Percentiles rank a stretch among this genome's conserved stretches.
phyloP scores from a whole-genome alignment of 2,113 vertebrate species.

The Phrynosoma blainvillii region DNA sequence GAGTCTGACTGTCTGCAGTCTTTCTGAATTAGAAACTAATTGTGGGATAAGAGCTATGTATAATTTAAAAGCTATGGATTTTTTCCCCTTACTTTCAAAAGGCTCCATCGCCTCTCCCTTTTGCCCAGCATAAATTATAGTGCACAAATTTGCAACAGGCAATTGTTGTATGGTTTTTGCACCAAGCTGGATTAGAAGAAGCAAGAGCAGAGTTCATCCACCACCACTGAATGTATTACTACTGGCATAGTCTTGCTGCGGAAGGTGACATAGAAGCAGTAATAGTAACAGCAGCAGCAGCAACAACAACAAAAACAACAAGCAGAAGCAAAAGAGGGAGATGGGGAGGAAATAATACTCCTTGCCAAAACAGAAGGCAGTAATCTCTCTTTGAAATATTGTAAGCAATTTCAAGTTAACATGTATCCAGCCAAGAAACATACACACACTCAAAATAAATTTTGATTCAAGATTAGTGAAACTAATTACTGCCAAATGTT shows the following conservation, averaged over 20 bases:
- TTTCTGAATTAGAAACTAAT: conserved; percentile 69
- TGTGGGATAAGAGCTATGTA: conserved; percentile 63
- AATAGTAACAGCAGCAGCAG: too few relatives aligned
- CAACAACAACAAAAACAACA: too few relatives aligned
- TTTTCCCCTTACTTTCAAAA: conserved; percentile 69
- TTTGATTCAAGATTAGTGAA: background rate
- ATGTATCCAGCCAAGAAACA: background rate
- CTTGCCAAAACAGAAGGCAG: background rate
- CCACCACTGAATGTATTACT: background rate
- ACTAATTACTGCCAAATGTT: background rate
- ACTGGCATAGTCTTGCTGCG: background rate
- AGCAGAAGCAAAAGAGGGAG: background rate
- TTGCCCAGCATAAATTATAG: conserved; percentile 5
- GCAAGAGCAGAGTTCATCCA: background rate
- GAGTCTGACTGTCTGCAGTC: conserved; percentile 67
- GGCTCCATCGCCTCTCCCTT: background rate
- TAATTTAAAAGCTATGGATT: conserved; percentile 70
- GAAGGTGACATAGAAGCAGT: background rate
- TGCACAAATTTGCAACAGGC: conserved; percentile 1
- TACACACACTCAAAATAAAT: background rate
- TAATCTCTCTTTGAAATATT: background rate
- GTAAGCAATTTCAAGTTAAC: background rate
- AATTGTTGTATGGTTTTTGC: background rate
- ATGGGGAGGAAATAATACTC: background rate
- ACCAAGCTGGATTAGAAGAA: background rate